These are phyloP conservation scores for Athalia rosae DNA, from an alignment of 2,888 invertebrate genomes.

Conservation along the genomic window DNA sequence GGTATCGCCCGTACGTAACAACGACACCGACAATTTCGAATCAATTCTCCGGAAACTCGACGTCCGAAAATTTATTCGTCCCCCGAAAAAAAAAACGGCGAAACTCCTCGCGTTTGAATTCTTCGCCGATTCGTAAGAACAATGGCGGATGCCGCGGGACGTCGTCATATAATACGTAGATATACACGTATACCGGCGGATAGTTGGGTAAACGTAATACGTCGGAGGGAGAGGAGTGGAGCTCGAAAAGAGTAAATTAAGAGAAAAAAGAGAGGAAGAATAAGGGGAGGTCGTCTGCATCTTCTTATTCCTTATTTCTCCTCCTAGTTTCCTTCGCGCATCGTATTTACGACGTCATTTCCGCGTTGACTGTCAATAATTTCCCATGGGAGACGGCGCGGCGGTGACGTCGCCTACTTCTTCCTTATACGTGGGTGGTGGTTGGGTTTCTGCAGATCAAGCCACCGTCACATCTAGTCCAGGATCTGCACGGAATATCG, in stretches of 20 bases:
- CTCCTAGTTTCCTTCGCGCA: conserved; percentile 45
- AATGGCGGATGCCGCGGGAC: no score
- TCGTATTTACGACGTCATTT: conserved; percentile 73
- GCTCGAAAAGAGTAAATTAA: background rate
- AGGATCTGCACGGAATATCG: no score
- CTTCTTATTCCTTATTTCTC: no score
- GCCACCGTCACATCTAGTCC: no score
- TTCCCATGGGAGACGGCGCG: conserved; percentile 67
- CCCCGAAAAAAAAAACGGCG: no score
- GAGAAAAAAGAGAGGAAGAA: conserved; percentile 24
- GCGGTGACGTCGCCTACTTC: conserved; percentile 61
- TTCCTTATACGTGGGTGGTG: conserved; percentile 47
- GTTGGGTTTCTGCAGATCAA: background rate
- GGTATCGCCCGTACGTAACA: background rate
- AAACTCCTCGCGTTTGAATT: no score
- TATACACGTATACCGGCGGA: background rate
- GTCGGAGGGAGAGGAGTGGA: background rate
- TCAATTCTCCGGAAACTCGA: no score
- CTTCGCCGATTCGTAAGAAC: no score
- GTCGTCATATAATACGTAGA: background rate
- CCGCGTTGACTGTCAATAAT: conserved; percentile 73
- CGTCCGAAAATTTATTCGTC: no score
- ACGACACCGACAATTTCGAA: background rate
- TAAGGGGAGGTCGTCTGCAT: conserved; percentile 49
- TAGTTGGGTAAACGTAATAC: background rate